Conservation (phyloP, 2,888 invertebrate genomes). For the Bugulina stolonifera region DNA sequence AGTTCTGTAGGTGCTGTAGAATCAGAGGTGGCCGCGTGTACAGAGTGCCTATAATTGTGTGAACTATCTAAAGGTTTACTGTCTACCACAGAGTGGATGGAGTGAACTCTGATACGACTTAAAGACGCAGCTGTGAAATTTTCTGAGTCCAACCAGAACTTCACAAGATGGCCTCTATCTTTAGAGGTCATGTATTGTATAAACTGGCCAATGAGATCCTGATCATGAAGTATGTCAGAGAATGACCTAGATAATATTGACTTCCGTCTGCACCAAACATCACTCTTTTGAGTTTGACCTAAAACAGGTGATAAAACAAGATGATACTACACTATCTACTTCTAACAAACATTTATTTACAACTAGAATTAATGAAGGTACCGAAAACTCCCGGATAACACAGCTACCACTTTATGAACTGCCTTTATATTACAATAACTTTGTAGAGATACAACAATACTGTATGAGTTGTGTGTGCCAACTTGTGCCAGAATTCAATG, state of each 20-base stretch:
- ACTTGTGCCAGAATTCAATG: no score
- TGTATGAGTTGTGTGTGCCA: no score
- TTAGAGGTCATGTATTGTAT: constrained; percentile 78
- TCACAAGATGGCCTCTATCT: constrained; percentile 54
- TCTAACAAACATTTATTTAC: no score
- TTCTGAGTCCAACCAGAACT: constrained; percentile 57
- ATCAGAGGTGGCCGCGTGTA: not conserved
- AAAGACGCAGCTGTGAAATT: constrained; percentile 52
- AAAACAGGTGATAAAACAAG: no score
- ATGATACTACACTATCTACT: no score
- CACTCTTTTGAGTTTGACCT: not conserved
- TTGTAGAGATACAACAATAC: no score
- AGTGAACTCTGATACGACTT: constrained; percentile 39
- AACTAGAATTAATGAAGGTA: no score
- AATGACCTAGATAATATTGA: constrained; percentile 66
- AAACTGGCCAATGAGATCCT: constrained; percentile 74
- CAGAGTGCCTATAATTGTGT: no score
- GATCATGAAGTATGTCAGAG: constrained; percentile 69
- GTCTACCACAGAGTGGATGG: constrained; percentile 32
- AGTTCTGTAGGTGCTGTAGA: no score
- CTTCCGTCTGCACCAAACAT: constrained; percentile 28
- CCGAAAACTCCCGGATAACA: no score
- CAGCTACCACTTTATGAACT: no score
- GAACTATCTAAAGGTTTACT: not conserved
- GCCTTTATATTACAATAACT: no score